A percentile compares a stretch with the other conserved stretches of the same genome.
Evolutionary conservation across 1,140 invertebrate species (phyloP).

Genomic region (Penaeus vannamei): DNA sequence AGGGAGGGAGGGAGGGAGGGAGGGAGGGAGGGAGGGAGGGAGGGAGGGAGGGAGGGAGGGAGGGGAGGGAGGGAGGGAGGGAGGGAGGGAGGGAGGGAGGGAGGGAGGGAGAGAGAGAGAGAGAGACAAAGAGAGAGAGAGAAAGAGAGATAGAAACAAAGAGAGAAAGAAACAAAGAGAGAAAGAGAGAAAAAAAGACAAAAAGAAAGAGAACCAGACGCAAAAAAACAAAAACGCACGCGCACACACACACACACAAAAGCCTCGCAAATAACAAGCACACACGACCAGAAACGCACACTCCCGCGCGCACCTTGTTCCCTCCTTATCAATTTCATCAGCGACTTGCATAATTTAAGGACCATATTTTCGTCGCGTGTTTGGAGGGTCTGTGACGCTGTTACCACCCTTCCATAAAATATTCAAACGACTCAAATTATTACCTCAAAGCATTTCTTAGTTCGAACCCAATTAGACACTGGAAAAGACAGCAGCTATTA

Average conservation of each 20-base stretch:
- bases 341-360: constrained; percentile 31
- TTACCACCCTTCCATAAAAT: no score
- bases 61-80: background rate
- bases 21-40: background rate
- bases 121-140: background rate
- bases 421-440: no score
- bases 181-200: background rate
- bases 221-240: background rate
- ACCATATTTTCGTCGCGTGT: constrained; percentile 5
- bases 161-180: background rate
- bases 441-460: no score
- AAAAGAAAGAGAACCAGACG: background rate
- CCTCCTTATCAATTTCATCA: constrained; percentile 40
- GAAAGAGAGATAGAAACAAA: background rate
- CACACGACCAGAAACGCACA: background rate
- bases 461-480: no score
- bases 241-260: background rate
- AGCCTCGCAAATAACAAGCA: background rate
- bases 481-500: no score
- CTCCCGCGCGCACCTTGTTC: constrained; percentile 1
- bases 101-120: background rate
- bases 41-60: no score
- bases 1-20: background rate
- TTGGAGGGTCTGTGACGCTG: no score
- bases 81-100: background rate